Evolutionary conservation across 2,888 invertebrate species (phyloP).

Genomic region (Monochamus alternatus): DNA sequence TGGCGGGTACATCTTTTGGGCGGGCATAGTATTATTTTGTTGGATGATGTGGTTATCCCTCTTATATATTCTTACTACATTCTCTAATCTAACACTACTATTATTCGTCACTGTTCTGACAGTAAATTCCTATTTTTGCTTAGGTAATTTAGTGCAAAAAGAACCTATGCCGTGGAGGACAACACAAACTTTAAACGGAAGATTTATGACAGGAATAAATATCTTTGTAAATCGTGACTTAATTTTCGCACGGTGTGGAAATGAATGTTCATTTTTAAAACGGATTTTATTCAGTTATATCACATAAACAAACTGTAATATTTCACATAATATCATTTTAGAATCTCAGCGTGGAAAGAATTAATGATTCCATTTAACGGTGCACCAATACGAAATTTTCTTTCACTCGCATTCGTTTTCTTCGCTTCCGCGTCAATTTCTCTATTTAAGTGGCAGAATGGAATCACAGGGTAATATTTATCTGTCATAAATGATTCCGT

Average conservation of each 20-base stretch:
- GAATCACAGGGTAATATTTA: slow-evolving; percentile 43
- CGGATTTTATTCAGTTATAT: slow-evolving; percentile 26
- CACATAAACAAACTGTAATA: slow-evolving; percentile 31
- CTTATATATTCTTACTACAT: no score
- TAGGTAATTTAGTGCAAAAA: no score
- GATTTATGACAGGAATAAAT: neutral
- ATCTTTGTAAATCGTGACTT: neutral
- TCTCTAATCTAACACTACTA: no score
- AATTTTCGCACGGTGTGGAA: slow-evolving; percentile 7
- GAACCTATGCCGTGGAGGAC: no score
- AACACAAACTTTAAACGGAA: neutral
- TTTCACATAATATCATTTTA: slow-evolving; percentile 28
- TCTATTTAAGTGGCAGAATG: slow-evolving; percentile 32
- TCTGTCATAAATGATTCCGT: slow-evolving; percentile 43
- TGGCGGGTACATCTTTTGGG: no score
- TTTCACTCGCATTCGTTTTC: slow-evolving; percentile 27
- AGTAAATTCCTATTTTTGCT: no score
- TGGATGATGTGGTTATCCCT: no score
- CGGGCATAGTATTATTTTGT: no score
- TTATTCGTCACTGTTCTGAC: no score
- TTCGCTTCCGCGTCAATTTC: slow-evolving; percentile 25
- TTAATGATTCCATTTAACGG: slow-evolving; percentile 35
- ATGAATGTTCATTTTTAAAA: slow-evolving; percentile 17
- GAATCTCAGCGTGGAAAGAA: slow-evolving; percentile 24
- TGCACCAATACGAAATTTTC: slow-evolving; percentile 21